A percentile compares a stretch with the other conserved stretches of the same genome.
These are phyloP conservation scores for Teleogryllus oceanicus DNA, from an alignment of 2,888 invertebrate genomes.

Conservation along the genomic window DNA sequence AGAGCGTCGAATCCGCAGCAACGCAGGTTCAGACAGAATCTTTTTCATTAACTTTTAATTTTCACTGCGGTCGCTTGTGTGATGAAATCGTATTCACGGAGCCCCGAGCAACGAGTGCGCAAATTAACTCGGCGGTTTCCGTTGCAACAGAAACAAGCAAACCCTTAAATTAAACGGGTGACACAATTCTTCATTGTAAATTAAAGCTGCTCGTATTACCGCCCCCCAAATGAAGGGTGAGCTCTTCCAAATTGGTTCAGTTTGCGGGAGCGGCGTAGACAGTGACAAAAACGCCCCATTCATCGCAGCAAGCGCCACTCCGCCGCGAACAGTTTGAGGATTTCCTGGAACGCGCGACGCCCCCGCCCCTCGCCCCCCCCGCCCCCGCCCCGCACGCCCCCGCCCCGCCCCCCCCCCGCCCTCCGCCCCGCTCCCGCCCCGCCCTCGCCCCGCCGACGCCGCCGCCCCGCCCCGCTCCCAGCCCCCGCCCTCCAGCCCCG, in stretches of 20 bases:
- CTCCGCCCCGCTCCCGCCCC: no score
- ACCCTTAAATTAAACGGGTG: constrained; percentile 18
- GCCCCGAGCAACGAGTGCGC: background rate
- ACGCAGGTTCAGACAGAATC: background rate
- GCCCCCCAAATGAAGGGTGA: background rate
- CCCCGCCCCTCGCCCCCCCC: no score
- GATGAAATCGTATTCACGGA: background rate
- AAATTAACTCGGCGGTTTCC: constrained; percentile 8
- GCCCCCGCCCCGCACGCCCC: background rate
- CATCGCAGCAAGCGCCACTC: background rate
- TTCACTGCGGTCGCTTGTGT: background rate
- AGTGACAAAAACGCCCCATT: constrained; percentile 18
- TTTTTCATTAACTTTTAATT: constrained; percentile 18
- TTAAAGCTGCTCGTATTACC: background rate
- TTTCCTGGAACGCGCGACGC: background rate
- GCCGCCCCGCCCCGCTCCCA: no score
- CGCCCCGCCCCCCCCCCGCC: no score
- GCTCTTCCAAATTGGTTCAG: constrained; percentile 18
- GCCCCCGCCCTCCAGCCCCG: no score
- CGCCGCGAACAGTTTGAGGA: background rate
- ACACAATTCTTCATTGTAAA: constrained; percentile 9
- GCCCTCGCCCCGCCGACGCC: no score
- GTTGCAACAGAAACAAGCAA: constrained; percentile 8
- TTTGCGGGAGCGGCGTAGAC: background rate
- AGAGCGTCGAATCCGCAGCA: no score